Evolutionary conservation across 1,140 invertebrate genomes (phyloP).

Genomic region (Galleria mellonella): DNA sequence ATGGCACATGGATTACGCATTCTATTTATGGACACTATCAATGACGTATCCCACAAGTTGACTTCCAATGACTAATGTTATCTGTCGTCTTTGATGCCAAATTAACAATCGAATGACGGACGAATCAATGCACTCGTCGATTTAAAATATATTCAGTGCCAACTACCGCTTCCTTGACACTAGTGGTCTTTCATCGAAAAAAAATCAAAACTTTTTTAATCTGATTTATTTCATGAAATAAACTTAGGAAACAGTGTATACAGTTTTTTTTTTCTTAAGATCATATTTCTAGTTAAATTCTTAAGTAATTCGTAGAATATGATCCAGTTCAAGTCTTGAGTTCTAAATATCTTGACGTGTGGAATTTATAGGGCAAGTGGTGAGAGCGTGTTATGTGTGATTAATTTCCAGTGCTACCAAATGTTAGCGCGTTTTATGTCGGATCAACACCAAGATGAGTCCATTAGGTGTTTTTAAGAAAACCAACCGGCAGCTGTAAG

Average conservation of each 20-base stretch:
- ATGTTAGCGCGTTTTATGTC: constrained; percentile 4
- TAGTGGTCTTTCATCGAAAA: background rate
- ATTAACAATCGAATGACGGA: background rate
- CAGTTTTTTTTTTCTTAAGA: too few species aligned
- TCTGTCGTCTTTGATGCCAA: background rate
- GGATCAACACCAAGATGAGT: constrained; percentile 15
- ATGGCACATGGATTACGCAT: background rate
- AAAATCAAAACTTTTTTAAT: background rate
- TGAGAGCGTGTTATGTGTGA: background rate
- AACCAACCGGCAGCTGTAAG: constrained; percentile 21
- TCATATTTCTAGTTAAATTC: too few species aligned
- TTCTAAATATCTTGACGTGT: constrained; percentile 2
- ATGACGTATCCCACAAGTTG: background rate
- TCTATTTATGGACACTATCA: background rate
- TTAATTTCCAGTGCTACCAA: constrained; percentile 1
- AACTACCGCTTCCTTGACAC: constrained; percentile 10
- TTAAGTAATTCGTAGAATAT: constrained; percentile 1
- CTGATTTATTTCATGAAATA: too few species aligned
- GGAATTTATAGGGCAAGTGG: constrained; percentile 2
- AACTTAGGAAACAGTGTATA: too few species aligned
- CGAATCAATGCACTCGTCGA: background rate
- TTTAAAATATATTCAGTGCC: constrained; percentile 11
- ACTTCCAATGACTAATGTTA: background rate
- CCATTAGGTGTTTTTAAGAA: constrained; percentile 20
- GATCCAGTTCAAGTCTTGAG: background rate